phyloP scores from a whole-genome alignment of 2,888 invertebrate species.

The Ophion slaviceki region DNA sequence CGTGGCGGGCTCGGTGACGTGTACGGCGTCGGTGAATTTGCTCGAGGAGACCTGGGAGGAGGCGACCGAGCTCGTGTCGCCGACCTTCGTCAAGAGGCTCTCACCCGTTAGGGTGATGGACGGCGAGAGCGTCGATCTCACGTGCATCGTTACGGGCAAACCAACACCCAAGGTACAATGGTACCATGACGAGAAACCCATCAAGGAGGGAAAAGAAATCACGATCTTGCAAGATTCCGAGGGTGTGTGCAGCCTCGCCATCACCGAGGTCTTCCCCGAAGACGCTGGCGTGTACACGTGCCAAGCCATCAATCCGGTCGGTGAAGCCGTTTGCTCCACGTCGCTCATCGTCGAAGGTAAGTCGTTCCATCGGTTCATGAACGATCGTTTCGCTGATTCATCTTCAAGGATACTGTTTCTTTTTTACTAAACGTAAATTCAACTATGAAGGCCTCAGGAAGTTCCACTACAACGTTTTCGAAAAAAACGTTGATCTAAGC shows the following conservation, averaged over 20 bases:
- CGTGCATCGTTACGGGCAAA: constrained; percentile 90
- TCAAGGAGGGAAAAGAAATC: constrained; percentile 91
- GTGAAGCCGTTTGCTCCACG: constrained; percentile 91
- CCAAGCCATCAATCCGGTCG: constrained; percentile 92
- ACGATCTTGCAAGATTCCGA: constrained; percentile 90
- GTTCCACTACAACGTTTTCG: too few relatives aligned
- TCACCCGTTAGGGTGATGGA: constrained; percentile 93
- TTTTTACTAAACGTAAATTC: too few relatives aligned
- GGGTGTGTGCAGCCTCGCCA: constrained; percentile 91
- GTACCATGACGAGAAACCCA: constrained; percentile 89
- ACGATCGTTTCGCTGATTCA: too few relatives aligned
- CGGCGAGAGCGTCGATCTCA: constrained; percentile 92
- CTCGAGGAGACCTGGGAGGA: constrained; percentile 87
- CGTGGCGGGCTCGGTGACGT: constrained; percentile 94
- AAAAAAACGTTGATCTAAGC: too few relatives aligned
- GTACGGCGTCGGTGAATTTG: constrained; percentile 89
- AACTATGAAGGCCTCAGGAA: too few relatives aligned
- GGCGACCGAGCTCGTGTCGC: constrained; percentile 87
- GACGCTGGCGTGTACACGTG: constrained; percentile 95
- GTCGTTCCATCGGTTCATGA: background rate
- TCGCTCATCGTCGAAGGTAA: constrained; percentile 93
- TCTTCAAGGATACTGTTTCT: too few relatives aligned
- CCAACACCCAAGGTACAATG: constrained; percentile 93
- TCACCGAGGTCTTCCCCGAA: constrained; percentile 95
- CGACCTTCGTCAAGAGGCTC: constrained; percentile 90